Percentiles rank a stretch among this genome's conserved stretches.
Conservation (phyloP, 2,888 invertebrate genomes). For the Apamea sordens region DNA sequence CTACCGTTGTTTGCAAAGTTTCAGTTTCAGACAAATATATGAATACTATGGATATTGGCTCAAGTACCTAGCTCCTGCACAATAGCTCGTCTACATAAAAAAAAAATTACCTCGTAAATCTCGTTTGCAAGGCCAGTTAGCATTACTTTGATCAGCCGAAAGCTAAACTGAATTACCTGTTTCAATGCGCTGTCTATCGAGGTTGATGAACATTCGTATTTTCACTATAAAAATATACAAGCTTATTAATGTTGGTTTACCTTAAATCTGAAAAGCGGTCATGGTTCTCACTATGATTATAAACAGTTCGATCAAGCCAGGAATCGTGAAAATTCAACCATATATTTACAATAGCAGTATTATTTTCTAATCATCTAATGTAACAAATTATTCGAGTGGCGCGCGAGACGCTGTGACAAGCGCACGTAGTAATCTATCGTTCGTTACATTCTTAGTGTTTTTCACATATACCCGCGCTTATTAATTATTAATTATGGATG, state of each 20-base stretch:
- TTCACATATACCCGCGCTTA: too few species aligned
- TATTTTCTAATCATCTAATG: too few species aligned
- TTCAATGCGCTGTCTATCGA: too few species aligned
- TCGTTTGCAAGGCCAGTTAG: background rate
- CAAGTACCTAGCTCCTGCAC: background rate
- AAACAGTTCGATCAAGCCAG: background rate
- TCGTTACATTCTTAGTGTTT: too few species aligned
- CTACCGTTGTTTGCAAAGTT: background rate
- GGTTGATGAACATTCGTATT: background rate
- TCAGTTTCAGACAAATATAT: background rate
- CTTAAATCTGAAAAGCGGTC: background rate
- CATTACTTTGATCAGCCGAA: background rate
- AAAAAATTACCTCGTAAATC: background rate
- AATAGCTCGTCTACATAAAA: too few species aligned
- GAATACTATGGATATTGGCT: background rate
- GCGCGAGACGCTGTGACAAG: too few species aligned
- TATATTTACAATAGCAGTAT: background rate
- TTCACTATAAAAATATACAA: background rate
- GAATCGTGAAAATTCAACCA: background rate
- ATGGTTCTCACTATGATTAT: background rate
- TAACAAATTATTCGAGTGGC: too few species aligned
- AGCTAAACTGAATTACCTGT: background rate
- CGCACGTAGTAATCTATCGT: too few species aligned
- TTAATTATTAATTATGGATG: too few species aligned
- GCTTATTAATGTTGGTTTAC: background rate